Conservation (phyloP, 2,113 vertebrate genomes). For the Strigops habroptila region DNA sequence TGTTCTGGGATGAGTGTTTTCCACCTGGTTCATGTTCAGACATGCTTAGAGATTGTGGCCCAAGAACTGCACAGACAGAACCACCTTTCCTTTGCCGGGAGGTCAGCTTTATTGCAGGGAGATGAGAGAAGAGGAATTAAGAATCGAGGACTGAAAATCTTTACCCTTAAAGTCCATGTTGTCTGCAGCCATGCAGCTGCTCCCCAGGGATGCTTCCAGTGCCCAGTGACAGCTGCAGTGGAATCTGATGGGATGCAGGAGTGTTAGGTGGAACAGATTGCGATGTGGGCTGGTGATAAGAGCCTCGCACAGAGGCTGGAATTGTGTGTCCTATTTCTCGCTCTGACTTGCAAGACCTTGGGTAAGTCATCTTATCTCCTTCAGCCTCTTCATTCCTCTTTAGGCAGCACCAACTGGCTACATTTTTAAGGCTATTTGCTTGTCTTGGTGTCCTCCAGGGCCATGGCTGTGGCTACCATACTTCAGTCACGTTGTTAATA, state of each 20-base stretch:
- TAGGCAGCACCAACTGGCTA: neutral
- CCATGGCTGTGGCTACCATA: neutral
- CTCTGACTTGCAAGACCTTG: neutral
- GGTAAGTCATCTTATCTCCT: neutral
- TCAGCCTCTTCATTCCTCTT: neutral
- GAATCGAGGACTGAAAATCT: neutral
- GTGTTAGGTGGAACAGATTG: neutral
- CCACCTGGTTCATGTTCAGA: neutral
- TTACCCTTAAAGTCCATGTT: neutral
- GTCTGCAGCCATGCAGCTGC: neutral
- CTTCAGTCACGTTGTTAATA: neutral
- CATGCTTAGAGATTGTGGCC: neutral
- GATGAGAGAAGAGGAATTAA: neutral
- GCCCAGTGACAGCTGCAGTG: neutral
- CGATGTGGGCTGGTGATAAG: neutral
- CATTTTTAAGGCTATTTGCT: neutral
- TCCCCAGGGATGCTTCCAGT: neutral
- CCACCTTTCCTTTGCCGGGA: neutral
- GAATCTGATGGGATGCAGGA: neutral
- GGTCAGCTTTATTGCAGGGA: neutral
- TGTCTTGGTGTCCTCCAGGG: neutral
- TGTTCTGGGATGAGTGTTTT: neutral
- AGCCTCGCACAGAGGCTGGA: neutral
- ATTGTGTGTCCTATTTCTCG: neutral
- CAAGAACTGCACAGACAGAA: neutral